These are phyloP conservation scores for Thamnophis elegans DNA, from an alignment of 2,797 vertebrate genomes.

Conservation along the genomic window DNA sequence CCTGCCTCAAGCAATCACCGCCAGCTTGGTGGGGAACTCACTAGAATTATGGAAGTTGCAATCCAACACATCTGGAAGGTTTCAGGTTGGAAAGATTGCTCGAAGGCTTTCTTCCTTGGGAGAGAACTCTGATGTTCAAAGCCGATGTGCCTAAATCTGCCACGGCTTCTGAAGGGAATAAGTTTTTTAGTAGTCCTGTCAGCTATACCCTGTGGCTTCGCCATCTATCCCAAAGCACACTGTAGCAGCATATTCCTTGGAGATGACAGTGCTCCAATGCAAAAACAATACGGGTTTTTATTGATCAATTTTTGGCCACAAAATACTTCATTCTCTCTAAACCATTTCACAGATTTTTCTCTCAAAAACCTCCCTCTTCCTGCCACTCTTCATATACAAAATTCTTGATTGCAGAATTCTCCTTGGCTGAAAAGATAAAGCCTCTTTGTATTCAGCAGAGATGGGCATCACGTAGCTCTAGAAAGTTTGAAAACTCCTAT, in stretches of 20 bases:
- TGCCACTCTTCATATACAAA: not conserved
- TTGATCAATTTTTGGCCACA: not conserved
- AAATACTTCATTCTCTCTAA: not conserved
- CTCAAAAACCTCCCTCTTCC: not conserved
- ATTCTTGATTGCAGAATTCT: not conserved
- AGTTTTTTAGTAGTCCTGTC: not conserved
- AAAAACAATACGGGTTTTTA: not conserved
- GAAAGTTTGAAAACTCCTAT: not conserved
- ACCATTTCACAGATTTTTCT: not conserved
- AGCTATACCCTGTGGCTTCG: not conserved
- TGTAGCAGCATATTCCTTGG: not conserved
- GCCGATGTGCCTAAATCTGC: constrained; percentile 20
- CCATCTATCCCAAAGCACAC: not conserved
- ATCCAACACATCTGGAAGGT: not conserved
- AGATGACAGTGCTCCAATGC: not conserved
- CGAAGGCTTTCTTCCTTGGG: not conserved
- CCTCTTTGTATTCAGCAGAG: not conserved
- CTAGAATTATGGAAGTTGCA: not conserved
- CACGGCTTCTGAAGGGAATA: constrained; percentile 7
- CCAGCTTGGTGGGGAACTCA: not conserved
- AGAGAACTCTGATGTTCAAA: constrained; percentile 7
- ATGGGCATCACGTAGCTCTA: not conserved
- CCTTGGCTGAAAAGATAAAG: not conserved
- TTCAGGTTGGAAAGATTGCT: not conserved
- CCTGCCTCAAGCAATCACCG: not conserved